Evolutionary conservation across 2,797 vertebrate species (phyloP).

Genomic region (Schizothorax lantsangensis): DNA sequence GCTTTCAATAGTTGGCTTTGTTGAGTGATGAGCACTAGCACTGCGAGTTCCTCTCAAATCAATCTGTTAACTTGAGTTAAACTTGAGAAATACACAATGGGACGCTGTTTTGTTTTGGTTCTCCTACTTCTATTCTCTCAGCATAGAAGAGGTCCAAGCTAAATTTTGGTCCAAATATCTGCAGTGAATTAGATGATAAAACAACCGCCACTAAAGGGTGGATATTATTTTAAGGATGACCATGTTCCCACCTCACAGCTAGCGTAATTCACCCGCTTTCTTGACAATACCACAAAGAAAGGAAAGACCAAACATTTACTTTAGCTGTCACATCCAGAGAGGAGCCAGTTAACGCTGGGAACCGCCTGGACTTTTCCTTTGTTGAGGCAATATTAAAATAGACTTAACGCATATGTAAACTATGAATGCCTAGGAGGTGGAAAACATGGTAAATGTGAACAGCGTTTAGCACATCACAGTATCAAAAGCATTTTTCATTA

Average conservation of each 20-base stretch:
- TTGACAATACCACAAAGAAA: constrained; percentile 44
- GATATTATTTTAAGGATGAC: constrained; percentile 44
- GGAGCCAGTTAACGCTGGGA: constrained; percentile 32
- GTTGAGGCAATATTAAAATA: constrained; percentile 1
- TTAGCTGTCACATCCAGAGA: constrained; percentile 29
- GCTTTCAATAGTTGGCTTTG: constrained; percentile 52
- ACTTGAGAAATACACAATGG: constrained; percentile 65
- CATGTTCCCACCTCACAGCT: constrained; percentile 37
- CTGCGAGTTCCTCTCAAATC: constrained; percentile 65
- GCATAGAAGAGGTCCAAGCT: constrained; percentile 51
- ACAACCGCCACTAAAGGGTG: constrained; percentile 17
- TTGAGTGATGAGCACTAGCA: constrained; percentile 62
- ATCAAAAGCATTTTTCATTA: background rate
- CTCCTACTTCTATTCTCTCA: constrained; percentile 27
- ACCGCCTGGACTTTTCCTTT: constrained; percentile 15
- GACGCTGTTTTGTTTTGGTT: constrained; percentile 56
- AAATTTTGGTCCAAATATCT: constrained; percentile 59
- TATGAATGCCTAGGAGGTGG: background rate
- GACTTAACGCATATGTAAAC: constrained; percentile 1
- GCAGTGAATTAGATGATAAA: constrained; percentile 59
- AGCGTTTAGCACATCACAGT: background rate
- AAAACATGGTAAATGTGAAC: background rate
- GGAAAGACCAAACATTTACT: constrained; percentile 41
- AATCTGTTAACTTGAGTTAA: constrained; percentile 64
- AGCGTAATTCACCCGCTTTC: constrained; percentile 22